These are phyloP conservation scores for Mythimna albipuncta DNA, from an alignment of 2,888 invertebrate species.

Conservation along the genomic window DNA sequence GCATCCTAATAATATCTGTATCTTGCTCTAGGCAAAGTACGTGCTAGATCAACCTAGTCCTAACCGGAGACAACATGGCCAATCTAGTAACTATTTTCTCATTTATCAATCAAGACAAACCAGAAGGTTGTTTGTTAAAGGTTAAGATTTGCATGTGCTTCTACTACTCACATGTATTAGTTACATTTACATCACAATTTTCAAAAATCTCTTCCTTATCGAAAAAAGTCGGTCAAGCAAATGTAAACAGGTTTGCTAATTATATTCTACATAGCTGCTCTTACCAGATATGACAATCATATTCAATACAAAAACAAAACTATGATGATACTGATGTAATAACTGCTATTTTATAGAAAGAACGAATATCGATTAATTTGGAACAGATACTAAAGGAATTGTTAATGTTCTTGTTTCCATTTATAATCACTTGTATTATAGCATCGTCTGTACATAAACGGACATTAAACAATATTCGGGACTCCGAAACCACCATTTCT, in stretches of 20 bases:
- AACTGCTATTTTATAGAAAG: background rate
- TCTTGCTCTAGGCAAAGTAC: background rate
- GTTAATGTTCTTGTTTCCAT: background rate
- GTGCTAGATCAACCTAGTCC: constrained; percentile 4
- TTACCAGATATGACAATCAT: background rate
- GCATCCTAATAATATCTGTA: background rate
- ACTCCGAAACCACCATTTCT: background rate
- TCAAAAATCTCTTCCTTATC: background rate
- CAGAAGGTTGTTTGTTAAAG: constrained; percentile 28
- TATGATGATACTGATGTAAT: background rate
- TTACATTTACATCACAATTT: background rate
- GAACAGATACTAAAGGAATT: background rate
- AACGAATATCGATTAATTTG: background rate
- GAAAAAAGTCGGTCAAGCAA: no score
- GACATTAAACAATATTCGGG: background rate
- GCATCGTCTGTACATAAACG: background rate
- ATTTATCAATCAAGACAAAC: constrained; percentile 29
- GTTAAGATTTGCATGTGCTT: constrained; percentile 9
- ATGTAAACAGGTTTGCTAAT: background rate
- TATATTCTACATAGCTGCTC: background rate
- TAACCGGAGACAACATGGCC: constrained; percentile 9
- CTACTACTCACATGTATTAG: background rate
- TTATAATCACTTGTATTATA: background rate
- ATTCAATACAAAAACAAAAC: background rate
- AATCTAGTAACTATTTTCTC: constrained; percentile 32